Base-by-base conservation (phyloP, 2,113 vertebrate genomes). In the Lagopus muta region DNA sequence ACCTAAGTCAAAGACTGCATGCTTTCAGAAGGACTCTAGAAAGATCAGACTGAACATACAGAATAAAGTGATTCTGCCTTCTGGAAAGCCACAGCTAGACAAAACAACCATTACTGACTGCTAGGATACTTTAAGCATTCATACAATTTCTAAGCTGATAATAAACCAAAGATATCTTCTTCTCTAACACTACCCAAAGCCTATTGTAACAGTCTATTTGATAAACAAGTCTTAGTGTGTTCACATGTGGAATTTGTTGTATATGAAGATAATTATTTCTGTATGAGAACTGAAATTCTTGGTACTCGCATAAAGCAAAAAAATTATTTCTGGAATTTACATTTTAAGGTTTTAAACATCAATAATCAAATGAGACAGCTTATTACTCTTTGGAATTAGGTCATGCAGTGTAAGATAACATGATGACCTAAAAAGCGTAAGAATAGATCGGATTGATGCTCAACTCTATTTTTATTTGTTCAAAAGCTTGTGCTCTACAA, bases 1-100 rank as follows among this genome's bases (percentile, higher is more conserved):
- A 81, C 38, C 42, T 77, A 93, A 50, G 47, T 67, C 74, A 58
- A 88, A 95, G 91, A 94, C 62, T 38, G 34, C 18, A 73, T 19
- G 21, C 14, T 90, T 94, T 66, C 73, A 58, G 76, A 60, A 89
- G 81, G 64, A 66, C 86, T 77, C 66, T 21, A 43, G 69, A 36
- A 86, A 89, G 18, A 77, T 77, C 45, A 91, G 69, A 67, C 52
- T 71, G 82, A 93, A 74, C 2, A 88, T 74, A 77, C 54, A 57
- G 91, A 91, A 88, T 74, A 52, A 43, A 78, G 72, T 93, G 40
- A 85, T 67, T 94, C 72, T 77, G 75, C 75, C 87, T 92, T 86
- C 89, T 91, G 84, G 84, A 86, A 93, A 93, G 71, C 50, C 79
- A 74, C 34, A 82, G 60, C 45, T 67, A 85, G 89, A 77, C 64